Conservation (phyloP, 2,888 invertebrate genomes). For the Oxystoma pomonae region DNA sequence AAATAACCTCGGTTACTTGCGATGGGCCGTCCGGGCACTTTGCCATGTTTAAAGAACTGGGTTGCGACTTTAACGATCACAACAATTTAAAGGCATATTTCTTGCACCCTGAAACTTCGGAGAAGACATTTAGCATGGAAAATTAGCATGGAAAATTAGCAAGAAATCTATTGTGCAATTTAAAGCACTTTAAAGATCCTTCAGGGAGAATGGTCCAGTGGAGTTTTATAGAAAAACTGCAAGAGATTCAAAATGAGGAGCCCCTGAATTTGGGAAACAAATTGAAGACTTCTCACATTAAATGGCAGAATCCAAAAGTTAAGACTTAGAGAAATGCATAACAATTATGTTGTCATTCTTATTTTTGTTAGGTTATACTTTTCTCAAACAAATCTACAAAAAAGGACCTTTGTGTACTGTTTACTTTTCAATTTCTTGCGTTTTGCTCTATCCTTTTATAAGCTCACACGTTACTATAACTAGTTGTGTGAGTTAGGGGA, state of each 20-base stretch:
- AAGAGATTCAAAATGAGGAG: not conserved
- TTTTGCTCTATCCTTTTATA: too few relatives aligned
- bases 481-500: too few relatives aligned
- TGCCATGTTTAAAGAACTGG: constrained; percentile 15
- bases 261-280: constrained; percentile 13
- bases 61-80: constrained; percentile 10
- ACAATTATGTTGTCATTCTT: too few relatives aligned
- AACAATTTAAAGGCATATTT: constrained; percentile 9
- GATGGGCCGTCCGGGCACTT: constrained; percentile 23
- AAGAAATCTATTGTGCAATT: constrained; percentile 6
- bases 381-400: too few relatives aligned
- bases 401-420: too few relatives aligned
- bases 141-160: constrained; percentile 15
- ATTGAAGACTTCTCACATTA: constrained; percentile 18
- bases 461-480: too few relatives aligned
- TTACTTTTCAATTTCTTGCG: too few relatives aligned
- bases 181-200: not conserved
- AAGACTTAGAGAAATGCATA: too few relatives aligned
- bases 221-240: not conserved
- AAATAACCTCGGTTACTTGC: constrained; percentile 22
- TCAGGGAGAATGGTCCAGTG: constrained; percentile 1
- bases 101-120: constrained; percentile 4
- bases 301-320: too few relatives aligned
- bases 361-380: too few relatives aligned
- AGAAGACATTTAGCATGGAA: constrained; percentile 12